A percentile compares a stretch with the other conserved stretches of the same genome.
Evolutionary conservation across 2,888 invertebrate genomes (phyloP).

Genomic region (Drosophila limbata): DNA sequence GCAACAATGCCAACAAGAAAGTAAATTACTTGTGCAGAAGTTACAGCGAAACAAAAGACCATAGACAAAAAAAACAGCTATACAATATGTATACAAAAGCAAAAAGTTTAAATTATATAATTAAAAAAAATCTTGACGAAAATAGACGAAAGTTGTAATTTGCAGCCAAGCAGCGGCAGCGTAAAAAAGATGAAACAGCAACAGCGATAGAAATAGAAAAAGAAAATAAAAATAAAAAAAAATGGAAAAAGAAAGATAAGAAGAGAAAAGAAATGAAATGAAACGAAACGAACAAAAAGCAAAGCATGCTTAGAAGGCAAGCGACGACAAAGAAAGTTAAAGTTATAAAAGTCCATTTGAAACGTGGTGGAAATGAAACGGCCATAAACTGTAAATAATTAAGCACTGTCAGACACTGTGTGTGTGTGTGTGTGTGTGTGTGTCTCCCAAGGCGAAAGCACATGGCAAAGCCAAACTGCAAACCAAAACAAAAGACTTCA

Average conservation of each 20-base stretch:
- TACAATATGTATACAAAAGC: constrained; percentile 10
- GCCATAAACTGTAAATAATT: constrained; percentile 73
- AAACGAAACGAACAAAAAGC: constrained; percentile 26
- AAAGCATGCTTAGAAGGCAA: constrained; percentile 62
- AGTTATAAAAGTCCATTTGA: constrained; percentile 72
- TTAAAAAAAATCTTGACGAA: constrained; percentile 81
- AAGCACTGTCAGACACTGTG: constrained; percentile 31
- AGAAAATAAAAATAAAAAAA: constrained; percentile 20
- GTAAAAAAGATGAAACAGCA: constrained; percentile 42
- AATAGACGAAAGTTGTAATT: constrained; percentile 81
- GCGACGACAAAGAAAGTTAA: constrained; percentile 77
- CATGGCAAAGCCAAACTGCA: constrained; percentile 69
- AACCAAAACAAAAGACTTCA: constrained; percentile 80
- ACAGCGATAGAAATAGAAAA: constrained; percentile 40
- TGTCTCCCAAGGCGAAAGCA: constrained; percentile 61
- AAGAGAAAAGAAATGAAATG: constrained; percentile 6
- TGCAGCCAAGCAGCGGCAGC: constrained; percentile 51
- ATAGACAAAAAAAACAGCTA: constrained; percentile 14
- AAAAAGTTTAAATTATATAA: constrained; percentile 81
- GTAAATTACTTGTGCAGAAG: constrained; percentile 57
- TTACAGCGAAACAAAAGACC: constrained; percentile 64
- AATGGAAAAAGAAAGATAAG: not conserved
- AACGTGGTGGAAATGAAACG: constrained; percentile 71
- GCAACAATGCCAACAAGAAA: constrained; percentile 46
- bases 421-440: constrained; percentile 34